Percentiles rank a stretch among this genome's conserved stretches.
Evolutionary conservation across 2,797 vertebrate genomes (phyloP).

Genomic region (Dallia pectoralis): DNA sequence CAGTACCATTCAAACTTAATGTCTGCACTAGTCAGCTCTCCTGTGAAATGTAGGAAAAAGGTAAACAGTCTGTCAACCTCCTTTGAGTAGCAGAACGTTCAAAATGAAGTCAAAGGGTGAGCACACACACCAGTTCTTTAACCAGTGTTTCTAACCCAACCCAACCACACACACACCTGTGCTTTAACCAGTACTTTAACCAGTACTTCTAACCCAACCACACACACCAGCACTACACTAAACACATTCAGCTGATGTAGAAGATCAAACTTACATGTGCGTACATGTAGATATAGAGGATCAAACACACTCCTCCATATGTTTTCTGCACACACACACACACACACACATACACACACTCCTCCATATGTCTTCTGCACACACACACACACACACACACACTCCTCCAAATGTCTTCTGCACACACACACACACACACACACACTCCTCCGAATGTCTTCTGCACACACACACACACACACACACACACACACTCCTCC

Average conservation of each 20-base stretch:
- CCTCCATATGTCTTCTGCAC: background rate
- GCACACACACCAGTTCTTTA: conserved; percentile 9
- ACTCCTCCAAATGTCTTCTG: background rate
- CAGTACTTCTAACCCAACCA: too few species aligned
- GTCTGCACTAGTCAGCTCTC: background rate
- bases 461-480: conserved; percentile 5
- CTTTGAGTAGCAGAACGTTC: background rate
- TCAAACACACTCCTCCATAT: background rate
- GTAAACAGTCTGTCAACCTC: background rate
- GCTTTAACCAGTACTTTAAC: too few species aligned
- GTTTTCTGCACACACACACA: background rate
- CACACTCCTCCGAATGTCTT: background rate
- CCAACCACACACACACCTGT: too few species aligned
- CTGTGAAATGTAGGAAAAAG: background rate
- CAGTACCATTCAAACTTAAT: background rate
- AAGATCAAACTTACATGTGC: background rate
- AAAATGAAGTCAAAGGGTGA: background rate
- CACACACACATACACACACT: background rate
- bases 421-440: conserved; percentile 3
- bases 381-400: background rate
- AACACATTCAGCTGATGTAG: too few species aligned
- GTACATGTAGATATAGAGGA: background rate
- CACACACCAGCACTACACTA: background rate
- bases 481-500: background rate
- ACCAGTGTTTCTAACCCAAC: too few species aligned